phyloP scores from a whole-genome alignment of 2,888 invertebrate species.

The Prenolepis imparis region DNA sequence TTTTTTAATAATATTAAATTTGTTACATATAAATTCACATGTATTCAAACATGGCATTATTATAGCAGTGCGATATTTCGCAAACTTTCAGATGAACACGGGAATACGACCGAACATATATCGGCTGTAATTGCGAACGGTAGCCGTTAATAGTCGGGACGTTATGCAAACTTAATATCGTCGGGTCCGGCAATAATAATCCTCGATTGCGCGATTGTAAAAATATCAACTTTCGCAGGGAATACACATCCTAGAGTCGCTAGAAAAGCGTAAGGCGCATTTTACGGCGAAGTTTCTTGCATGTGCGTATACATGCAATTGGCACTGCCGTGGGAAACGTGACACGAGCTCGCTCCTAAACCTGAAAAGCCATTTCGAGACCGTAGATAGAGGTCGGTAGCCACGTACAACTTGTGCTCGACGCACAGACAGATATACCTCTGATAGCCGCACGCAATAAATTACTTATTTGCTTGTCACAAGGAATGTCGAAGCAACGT shows the following conservation, averaged over 20 bases:
- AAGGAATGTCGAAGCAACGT: conserved; percentile 54
- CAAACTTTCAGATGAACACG: conserved; percentile 25
- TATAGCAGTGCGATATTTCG: conserved; percentile 6
- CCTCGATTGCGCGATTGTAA: conserved; percentile 57
- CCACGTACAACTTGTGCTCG: conserved; percentile 9
- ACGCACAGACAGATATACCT: not conserved
- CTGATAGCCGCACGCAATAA: conserved; percentile 65
- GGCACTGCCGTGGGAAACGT: conserved; percentile 80
- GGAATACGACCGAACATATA: not conserved
- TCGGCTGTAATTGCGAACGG: conserved; percentile 28
- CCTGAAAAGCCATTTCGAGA: conserved; percentile 74
- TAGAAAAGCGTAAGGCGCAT: conserved; percentile 67
- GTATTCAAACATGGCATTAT: not conserved
- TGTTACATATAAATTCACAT: not conserved
- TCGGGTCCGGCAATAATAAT: conserved; percentile 35
- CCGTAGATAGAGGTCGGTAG: conserved; percentile 68
- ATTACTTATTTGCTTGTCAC: conserved; percentile 73
- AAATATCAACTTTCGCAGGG: conserved; percentile 59
- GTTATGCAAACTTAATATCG: conserved; percentile 40
- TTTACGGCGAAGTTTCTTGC: conserved; percentile 72
- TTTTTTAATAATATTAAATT: conserved; percentile 12
- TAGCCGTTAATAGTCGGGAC: conserved; percentile 22
- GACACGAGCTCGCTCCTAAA: conserved; percentile 79
- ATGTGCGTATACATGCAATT: conserved; percentile 69
- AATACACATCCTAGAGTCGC: conserved; percentile 50